A percentile compares a stretch with the other conserved stretches of the same genome.
Evolutionary conservation across 1,140 invertebrate species (phyloP).

Genomic region (Ceratitis capitata): DNA sequence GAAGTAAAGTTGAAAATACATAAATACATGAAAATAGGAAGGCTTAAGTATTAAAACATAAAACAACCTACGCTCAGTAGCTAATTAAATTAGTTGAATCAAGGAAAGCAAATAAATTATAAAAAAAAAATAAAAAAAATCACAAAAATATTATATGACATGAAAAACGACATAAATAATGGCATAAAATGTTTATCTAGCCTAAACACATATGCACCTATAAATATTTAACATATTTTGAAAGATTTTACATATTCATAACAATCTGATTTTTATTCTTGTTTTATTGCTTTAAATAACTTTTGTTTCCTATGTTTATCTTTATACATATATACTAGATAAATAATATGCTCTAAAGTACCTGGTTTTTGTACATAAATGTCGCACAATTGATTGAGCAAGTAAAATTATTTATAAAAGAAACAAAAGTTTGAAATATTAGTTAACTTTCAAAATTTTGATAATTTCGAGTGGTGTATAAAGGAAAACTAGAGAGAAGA

Average conservation of each 20-base stretch:
- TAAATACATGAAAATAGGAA: background rate
- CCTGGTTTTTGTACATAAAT: conserved; percentile 31
- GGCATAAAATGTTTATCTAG: background rate
- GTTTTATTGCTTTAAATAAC: background rate
- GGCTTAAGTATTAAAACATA: background rate
- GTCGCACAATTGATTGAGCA: conserved; percentile 6
- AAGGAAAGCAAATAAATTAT: background rate
- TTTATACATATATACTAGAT: too few relatives aligned
- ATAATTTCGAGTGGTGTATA: too few relatives aligned
- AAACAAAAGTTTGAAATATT: too few relatives aligned
- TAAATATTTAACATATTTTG: background rate
- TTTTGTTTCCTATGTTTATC: conserved; percentile 14
- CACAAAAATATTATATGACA: background rate
- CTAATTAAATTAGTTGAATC: background rate
- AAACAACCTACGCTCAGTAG: background rate
- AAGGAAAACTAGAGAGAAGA: too few relatives aligned
- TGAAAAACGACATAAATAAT: background rate
- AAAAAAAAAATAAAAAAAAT: background rate
- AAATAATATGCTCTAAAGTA: conserved; percentile 27
- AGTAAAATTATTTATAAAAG: background rate
- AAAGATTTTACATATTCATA: background rate
- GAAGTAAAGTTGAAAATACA: background rate
- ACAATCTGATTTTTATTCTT: background rate
- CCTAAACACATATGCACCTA: background rate
- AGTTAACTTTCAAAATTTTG: too few relatives aligned